Conservation (phyloP, 2,888 invertebrate genomes). For the Drosophila anomalata region DNA sequence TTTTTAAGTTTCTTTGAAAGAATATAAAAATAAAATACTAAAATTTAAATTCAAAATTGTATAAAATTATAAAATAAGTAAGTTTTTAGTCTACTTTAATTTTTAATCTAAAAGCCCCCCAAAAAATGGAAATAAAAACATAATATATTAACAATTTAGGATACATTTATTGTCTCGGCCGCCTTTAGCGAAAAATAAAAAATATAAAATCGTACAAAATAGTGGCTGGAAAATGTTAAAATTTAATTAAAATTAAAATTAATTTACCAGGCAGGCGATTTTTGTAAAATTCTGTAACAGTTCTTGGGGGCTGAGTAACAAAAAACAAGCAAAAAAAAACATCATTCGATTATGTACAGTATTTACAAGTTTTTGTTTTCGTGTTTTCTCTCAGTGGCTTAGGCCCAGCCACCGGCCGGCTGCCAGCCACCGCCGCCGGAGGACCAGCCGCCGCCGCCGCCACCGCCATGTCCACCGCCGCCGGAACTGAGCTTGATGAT, state of each 20-base stretch:
- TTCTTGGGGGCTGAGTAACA: constrained; percentile 10
- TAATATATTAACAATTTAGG: constrained; percentile 1
- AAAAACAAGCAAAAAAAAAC: constrained; percentile 13
- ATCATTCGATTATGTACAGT: constrained; percentile 59
- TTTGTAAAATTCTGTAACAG: constrained; percentile 20
- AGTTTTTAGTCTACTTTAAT: no score
- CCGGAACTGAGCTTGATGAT: constrained; percentile 63
- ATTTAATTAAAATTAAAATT: neutral
- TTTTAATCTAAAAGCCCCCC: neutral
- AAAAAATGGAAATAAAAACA: neutral
- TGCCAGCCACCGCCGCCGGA: constrained; percentile 68
- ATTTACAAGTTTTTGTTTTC: constrained; percentile 53
- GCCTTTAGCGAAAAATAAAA: constrained; percentile 14
- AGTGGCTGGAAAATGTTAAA: neutral
- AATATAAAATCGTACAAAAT: constrained; percentile 6
- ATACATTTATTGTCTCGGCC: constrained; percentile 21
- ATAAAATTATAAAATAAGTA: neutral
- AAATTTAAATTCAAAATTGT: neutral
- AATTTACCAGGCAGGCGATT: constrained; percentile 2
- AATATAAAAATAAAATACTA: neutral
- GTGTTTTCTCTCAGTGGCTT: constrained; percentile 19
- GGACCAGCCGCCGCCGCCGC: constrained; percentile 46
- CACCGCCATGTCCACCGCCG: constrained; percentile 50
- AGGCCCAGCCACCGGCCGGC: constrained; percentile 80
- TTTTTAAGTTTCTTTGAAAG: neutral